Evolutionary conservation across 37 sponge, comb jelly and placozoan species (phyloP).

Genomic region (Cliona cf. orientalis): DNA sequence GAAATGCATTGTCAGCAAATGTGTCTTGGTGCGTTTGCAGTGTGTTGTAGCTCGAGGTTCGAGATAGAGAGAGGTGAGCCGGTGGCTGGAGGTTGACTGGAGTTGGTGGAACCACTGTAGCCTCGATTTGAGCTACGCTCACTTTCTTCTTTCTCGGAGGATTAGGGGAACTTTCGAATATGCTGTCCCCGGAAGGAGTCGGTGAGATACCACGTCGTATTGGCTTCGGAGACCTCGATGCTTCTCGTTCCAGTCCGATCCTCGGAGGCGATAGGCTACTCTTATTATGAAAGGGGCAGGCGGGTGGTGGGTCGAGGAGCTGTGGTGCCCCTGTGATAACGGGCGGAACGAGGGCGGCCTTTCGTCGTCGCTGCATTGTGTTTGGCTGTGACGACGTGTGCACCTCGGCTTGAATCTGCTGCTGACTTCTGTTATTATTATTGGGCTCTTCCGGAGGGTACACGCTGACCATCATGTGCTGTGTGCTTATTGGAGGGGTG

Average conservation of each 20-base stretch:
- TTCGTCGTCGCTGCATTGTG: conserved; percentile 12
- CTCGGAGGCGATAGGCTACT: background rate
- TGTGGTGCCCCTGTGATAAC: conserved; percentile 6
- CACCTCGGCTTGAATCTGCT: background rate
- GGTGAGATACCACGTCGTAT: conserved; percentile 19
- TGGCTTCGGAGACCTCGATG: background rate
- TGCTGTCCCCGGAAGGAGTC: background rate
- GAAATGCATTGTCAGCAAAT: conserved; percentile 49
- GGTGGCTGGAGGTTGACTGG: conserved; percentile 34
- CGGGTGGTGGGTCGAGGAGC: background rate
- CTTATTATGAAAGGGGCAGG: conserved; percentile 9
- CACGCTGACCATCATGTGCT: background rate
- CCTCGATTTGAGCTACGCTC: conserved; percentile 52
- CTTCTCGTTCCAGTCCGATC: too few species aligned
- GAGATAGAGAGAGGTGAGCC: background rate
- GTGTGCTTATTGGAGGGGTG: background rate
- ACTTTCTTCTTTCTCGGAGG: conserved; percentile 55
- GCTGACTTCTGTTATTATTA: background rate
- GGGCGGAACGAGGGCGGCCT: conserved; percentile 16
- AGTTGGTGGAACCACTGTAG: conserved; percentile 30
- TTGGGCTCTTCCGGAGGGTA: background rate
- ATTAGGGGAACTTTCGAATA: background rate
- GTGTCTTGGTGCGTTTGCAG: background rate
- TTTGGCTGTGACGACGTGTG: background rate
- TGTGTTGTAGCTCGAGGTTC: conserved; percentile 17